Evolutionary conservation across 2,888 invertebrate genomes (phyloP).

Genomic region (Ceriagrion tenellum): DNA sequence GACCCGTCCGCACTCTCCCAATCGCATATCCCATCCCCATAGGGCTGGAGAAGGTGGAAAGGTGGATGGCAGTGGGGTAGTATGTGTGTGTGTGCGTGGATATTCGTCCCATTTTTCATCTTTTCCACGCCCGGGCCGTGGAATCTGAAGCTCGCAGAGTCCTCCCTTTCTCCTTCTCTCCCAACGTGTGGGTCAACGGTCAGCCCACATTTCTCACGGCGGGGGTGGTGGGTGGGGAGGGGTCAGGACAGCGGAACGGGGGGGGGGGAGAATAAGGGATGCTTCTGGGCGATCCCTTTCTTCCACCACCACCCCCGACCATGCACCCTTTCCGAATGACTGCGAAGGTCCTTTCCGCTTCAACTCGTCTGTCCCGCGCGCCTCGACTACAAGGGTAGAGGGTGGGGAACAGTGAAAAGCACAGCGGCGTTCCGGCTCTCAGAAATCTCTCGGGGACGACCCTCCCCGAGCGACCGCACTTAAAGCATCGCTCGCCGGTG

Average conservation of each 20-base stretch:
- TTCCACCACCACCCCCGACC: not conserved
- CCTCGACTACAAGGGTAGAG: not conserved
- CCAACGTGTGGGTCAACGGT: conserved; percentile 12
- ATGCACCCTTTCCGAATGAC: not conserved
- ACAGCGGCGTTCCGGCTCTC: not conserved
- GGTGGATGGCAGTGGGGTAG: not conserved
- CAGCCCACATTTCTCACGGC: conserved; percentile 14
- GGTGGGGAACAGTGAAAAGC: not conserved
- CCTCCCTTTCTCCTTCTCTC: not conserved
- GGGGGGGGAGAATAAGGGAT: not conserved
- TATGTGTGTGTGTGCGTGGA: not conserved
- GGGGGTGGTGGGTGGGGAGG: not conserved
- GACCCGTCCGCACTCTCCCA: not conserved
- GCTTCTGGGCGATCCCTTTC: not conserved
- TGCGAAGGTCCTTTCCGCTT: conserved; percentile 28
- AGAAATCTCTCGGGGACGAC: not conserved
- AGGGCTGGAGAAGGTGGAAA: not conserved
- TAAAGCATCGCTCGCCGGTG: not conserved
- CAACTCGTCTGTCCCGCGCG: not conserved
- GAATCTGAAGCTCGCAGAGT: not conserved
- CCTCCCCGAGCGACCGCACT: not conserved
- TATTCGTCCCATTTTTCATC: conserved; percentile 1
- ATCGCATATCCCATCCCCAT: not conserved
- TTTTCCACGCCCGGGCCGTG: not conserved
- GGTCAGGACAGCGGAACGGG: not conserved